Evolutionary conservation across 2,888 invertebrate species (phyloP), one percentile per base, ranked within the genome.

Genomic region (Eristalis pertinax): DNA sequence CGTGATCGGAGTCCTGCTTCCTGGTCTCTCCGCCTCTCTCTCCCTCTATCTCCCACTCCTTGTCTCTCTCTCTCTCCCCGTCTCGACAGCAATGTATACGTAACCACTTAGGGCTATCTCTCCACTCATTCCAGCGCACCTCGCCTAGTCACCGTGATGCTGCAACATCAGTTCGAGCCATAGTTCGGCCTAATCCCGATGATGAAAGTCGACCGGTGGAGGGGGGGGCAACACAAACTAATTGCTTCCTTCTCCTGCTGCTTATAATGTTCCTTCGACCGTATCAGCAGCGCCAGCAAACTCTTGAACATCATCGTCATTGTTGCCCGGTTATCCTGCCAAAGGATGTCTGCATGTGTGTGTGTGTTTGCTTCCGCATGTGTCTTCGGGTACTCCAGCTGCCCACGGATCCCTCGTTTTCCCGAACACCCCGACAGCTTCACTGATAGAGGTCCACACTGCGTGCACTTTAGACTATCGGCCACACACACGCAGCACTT

Each of bases 181-280:
- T 13, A 38, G 22, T 11, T 10, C 26, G 22, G 58, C 69, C 69
- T 67, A 75, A 75, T 67, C 75, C 75, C 58, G 75, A 67, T 77
- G 77, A 70, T 70, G 74, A 41, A 74, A 68, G 50, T 32, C 41
- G 63, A 43, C 50, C 43, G 43, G 43, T 38, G 58, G 68, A 62
- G 70, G 75, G 75, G 81, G 69, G 68, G 32, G n/a, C n/a, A n/a
- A 32, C 81, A 81, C 74, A 75, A 75, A 81, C 81, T 81, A 81
- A 81, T 81, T 81, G 75, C 81, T 81, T 75, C 81, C 81, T 75
- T 43, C 69, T 75, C 41, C 69, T 81, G 69, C 24, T 74, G 69
- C 75, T 58, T 63, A 62, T 26, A 26, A 62, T 29, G 62, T n/a
- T 13, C 26, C 26, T 13, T 29, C 19, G 62, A 62, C 26, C 26